Evolutionary conservation across 2,888 invertebrate species (phyloP), one percentile per base, ranked within the genome.

Genomic region (Nemotelus pantherinus): DNA sequence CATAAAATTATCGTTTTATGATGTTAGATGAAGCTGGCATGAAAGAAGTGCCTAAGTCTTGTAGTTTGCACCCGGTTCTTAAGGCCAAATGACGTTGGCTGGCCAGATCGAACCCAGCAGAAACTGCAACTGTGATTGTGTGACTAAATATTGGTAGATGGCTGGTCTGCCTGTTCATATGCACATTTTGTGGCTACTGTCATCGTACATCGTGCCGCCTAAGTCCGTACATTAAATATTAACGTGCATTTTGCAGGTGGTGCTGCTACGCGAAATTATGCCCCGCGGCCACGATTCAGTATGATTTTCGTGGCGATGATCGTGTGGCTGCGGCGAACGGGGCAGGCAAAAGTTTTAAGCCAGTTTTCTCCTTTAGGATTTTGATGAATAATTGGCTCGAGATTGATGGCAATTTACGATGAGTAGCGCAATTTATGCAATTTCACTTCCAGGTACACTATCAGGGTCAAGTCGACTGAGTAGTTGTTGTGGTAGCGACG

Each of bases 401-500:
- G 79, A 79, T 79, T 79, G 77, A 79, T 79, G 77, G 77, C 76
- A 78, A 78, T 79, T 78, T 77, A 74, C 67, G 79, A 79, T 79
- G 71, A 60, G 43, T 64, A 63, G 77, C 72, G 74, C 77, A 79
- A 79, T 79, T 78, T 78, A 77, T 79, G 58, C 76, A 74, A 74
- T 78, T 77, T 77, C 79, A 79, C 78, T 79, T 79, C 77, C 77
- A 79, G 77, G 79, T 79, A 76, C 70, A 70, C 74, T 63, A 63
- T 74, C 63, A 48, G 60, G 50, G 74, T 74, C 74, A 55, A 6
- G 2, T 70, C n/a, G 39, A 43, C n/a, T 9, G 25, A 60, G 60
- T 60, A 41, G 60, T 57, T 41, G 60, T 7, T 4, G 25, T 43
- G 41, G 70, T 50, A 55, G 50, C 41, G n/a, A 53, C 43, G 63